phyloP scores from a whole-genome alignment of 2,797 vertebrate species.

The Pseudochirops corinnae region DNA sequence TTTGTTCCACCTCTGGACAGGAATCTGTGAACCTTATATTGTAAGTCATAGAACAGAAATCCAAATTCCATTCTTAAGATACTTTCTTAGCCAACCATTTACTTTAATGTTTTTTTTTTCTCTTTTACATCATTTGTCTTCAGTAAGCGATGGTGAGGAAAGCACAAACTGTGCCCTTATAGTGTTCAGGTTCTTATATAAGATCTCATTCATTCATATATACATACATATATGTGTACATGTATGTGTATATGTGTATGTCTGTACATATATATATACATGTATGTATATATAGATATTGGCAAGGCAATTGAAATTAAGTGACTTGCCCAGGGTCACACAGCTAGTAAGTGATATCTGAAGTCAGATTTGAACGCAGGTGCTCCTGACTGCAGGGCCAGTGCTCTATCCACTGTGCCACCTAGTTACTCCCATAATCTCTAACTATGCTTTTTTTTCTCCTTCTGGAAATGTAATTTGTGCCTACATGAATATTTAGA shows the following conservation, averaged over 20 bases:
- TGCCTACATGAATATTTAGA: not conserved
- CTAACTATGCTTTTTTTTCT: not conserved
- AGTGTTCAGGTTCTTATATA: not conserved
- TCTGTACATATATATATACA: too few relatives aligned
- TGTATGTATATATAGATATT: too few relatives aligned
- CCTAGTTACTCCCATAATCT: not conserved
- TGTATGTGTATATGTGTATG: too few relatives aligned
- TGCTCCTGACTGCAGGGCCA: too few relatives aligned
- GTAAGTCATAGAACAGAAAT: not conserved
- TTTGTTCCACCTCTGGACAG: not conserved
- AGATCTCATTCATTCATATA: not conserved
- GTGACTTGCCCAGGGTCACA: too few relatives aligned
- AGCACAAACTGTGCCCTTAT: not conserved
- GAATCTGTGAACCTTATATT: not conserved
- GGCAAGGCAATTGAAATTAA: too few relatives aligned
- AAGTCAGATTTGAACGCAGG: too few relatives aligned
- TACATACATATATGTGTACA: too few relatives aligned
- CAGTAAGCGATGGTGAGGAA: not conserved
- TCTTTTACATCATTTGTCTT: not conserved
- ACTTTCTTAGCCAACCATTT: not conserved
- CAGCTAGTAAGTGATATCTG: too few relatives aligned
- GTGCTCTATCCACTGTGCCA: too few relatives aligned
- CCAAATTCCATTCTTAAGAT: not conserved
- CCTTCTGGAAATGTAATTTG: not conserved
- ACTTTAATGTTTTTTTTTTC: not conserved